Base-by-base conservation (phyloP, 2,888 invertebrate species). In the Lasioglossum leucozonium region DNA sequence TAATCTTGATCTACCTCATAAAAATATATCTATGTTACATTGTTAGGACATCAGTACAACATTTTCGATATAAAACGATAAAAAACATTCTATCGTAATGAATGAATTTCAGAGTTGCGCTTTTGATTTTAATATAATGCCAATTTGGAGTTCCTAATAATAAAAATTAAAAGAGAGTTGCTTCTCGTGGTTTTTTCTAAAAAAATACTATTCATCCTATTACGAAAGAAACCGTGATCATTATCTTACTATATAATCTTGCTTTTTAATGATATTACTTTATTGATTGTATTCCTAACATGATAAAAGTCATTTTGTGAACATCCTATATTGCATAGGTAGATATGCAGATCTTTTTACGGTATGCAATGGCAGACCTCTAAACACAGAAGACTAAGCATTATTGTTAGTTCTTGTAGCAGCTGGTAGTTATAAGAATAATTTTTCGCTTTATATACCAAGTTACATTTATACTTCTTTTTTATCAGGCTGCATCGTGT, bases 391-490 rank as follows among this genome's bases (percentile, higher is more conserved):
- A 72, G 80, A 86, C 79, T 85, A 86, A 86, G 58, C 82, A 82
- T 83, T 89, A 88, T 71, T 65, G 74, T 88, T 84, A 86, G 87
- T 86, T 79, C 82, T 90, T 88, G 83, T 88, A 89, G 79, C 82
- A 88, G 88, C 90, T 90, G 86, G 40, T 90, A 88, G 88, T 90
- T 93, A 92, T 89, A 93, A 93, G 93, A 93, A 93, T 93, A 93
- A 88, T 91, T 92, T 91, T 75, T 91, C 82, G 78, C 82, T 88
- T 83, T 81, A 88, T 83, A 85, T 79, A 82, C 69, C 84, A 79
- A 82, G 77, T 88, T 83, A 83, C 79, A 82, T 83, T 84, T 87
- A 87, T 87, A 87, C 85, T 72, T 77, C 55, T 82, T 80, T 67
- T 79, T 82, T 77, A 81, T 87, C 87, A 87, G 87, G 82, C 72